Conservation (phyloP, 2,797 vertebrate species). For the Semotilus atromaculatus region DNA sequence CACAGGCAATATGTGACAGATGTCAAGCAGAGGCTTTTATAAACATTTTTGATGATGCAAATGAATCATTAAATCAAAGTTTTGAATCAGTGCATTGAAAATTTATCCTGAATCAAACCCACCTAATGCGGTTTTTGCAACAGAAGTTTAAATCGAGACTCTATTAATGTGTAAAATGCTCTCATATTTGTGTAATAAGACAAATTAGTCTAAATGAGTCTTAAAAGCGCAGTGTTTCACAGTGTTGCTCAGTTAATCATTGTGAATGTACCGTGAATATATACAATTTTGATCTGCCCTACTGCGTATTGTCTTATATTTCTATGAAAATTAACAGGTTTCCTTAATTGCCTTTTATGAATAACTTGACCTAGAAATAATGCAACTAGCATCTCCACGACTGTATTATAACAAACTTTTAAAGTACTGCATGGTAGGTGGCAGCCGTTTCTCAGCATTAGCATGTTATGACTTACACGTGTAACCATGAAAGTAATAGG, state of each 20-base stretch:
- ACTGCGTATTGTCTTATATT: background rate
- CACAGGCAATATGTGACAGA: background rate
- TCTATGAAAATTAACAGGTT: background rate
- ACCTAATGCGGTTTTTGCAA: background rate
- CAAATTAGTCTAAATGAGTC: background rate
- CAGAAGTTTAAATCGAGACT: background rate
- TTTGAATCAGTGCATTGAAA: background rate
- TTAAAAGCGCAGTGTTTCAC: background rate
- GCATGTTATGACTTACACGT: constrained; percentile 39
- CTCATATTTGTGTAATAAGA: background rate
- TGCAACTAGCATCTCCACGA: background rate
- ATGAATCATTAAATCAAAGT: background rate
- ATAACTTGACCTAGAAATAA: background rate
- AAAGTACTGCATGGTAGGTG: constrained; percentile 11
- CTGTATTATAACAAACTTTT: background rate
- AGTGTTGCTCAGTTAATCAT: background rate
- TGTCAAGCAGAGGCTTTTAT: background rate
- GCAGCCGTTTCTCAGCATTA: constrained; percentile 22
- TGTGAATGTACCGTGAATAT: background rate
- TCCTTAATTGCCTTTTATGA: background rate
- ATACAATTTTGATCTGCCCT: background rate
- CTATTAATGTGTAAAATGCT: background rate
- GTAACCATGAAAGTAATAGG: constrained; percentile 41
- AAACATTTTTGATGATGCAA: background rate
- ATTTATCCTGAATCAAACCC: background rate